Evolutionary conservation across 53 echinoderm and acorn worm genomes (phyloP).

Genomic region (Paelopatides confundens): DNA sequence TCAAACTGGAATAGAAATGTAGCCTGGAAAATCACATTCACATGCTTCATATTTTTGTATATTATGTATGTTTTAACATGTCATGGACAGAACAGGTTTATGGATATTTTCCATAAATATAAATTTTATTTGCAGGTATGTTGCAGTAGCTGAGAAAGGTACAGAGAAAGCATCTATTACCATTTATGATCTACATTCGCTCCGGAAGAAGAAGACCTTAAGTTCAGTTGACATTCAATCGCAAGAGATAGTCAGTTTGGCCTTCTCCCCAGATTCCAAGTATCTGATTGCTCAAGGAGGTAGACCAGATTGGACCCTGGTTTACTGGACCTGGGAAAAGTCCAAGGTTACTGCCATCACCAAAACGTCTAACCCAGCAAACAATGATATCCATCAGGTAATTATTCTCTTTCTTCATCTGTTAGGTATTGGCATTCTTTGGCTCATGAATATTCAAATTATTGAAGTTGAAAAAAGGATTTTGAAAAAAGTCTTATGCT

Average conservation of each 20-base stretch:
- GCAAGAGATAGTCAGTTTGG: conserved; percentile 89
- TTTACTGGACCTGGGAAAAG: conserved; percentile 99
- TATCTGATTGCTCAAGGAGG: conserved; percentile 99
- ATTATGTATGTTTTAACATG: too few species aligned
- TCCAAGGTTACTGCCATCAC: conserved; percentile 98
- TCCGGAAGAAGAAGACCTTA: conserved; percentile 88
- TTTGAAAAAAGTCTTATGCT: too few species aligned
- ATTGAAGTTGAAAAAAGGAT: too few species aligned
- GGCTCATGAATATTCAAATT: too few species aligned
- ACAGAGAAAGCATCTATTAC: conserved; percentile 94
- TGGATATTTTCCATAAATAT: not conserved
- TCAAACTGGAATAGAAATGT: too few species aligned
- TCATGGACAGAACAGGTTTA: too few species aligned
- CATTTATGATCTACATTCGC: conserved; percentile 97
- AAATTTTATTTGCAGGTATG: conserved; percentile 52
- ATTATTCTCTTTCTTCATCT: not conserved
- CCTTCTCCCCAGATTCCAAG: conserved; percentile 98
- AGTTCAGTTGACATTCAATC: conserved; percentile 96
- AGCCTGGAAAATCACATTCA: too few species aligned
- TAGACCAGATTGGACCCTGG: conserved; percentile 95
- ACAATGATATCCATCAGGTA: conserved; percentile 98
- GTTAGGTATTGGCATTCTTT: too few species aligned
- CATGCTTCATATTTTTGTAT: too few species aligned
- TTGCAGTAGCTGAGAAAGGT: conserved; percentile 94
- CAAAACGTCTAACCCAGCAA: conserved; percentile 93